Conservation (phyloP, 2,797 vertebrate species). For the Lates japonicus region DNA sequence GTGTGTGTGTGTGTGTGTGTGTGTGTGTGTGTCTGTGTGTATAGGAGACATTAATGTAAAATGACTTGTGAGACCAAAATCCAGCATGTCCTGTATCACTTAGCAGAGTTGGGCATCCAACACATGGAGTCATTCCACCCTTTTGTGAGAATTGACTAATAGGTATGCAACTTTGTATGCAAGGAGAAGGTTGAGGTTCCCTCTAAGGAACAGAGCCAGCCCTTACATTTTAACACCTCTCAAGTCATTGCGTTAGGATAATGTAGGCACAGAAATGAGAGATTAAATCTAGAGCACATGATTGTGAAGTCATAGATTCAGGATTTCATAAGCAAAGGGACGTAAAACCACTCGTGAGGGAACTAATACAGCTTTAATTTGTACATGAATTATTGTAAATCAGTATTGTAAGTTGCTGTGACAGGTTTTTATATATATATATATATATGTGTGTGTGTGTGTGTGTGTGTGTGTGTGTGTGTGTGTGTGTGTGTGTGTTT, state of each 20-base stretch:
- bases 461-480: no score
- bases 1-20: no score
- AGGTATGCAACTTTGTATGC: slow-evolving; percentile 4
- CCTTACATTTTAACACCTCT: slow-evolving; percentile 8
- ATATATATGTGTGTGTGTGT: not conserved
- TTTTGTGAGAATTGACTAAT: slow-evolving; percentile 15
- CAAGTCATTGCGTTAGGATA: slow-evolving; percentile 20
- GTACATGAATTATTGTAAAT: no score
- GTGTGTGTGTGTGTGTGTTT: no score
- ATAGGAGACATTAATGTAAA: slow-evolving; percentile 19
- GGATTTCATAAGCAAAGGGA: not conserved
- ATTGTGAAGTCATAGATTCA: slow-evolving; percentile 14
- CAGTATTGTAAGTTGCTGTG: slow-evolving; percentile 2
- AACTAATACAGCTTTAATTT: not conserved
- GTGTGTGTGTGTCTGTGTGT: no score
- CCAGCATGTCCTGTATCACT: slow-evolving; percentile 11
- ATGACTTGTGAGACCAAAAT: slow-evolving; percentile 7
- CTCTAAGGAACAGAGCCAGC: not conserved
- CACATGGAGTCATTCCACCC: not conserved
- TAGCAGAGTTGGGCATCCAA: not conserved
- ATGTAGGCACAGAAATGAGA: slow-evolving; percentile 3
- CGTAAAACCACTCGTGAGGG: not conserved
- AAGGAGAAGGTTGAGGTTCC: slow-evolving; percentile 1
- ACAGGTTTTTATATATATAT: not conserved
- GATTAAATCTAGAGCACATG: slow-evolving; percentile 3